These are phyloP conservation scores for Microplitis manilae DNA, from an alignment of 2,888 invertebrate species.

Conservation along the genomic window DNA sequence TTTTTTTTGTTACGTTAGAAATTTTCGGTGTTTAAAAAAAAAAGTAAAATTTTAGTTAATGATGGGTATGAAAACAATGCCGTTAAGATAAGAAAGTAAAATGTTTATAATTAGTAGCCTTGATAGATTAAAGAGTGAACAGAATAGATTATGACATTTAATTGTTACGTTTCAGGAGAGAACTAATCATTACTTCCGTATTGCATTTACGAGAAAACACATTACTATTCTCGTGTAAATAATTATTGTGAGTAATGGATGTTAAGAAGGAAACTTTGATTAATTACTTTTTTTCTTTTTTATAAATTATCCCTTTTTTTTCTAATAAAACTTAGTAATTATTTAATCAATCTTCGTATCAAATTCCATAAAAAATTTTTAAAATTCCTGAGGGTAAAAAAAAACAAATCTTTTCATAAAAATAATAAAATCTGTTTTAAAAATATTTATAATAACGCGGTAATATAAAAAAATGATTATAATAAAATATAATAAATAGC, in stretches of 20 bases:
- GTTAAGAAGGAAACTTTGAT: background rate
- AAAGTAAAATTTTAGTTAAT: background rate
- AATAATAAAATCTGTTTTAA: too few species aligned
- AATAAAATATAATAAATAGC: conserved; percentile 6
- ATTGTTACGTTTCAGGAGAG: background rate
- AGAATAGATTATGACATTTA: background rate
- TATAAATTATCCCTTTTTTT: background rate
- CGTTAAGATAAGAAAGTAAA: background rate
- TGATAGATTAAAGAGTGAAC: background rate
- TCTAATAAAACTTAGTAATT: background rate
- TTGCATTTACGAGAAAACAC: background rate
- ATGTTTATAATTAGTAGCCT: background rate
- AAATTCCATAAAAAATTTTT: too few species aligned
- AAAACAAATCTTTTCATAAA: too few species aligned
- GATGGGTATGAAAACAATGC: background rate
- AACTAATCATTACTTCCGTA: background rate
- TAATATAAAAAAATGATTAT: background rate
- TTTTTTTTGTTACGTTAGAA: too few species aligned
- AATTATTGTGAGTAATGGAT: background rate
- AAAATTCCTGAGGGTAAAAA: too few species aligned
- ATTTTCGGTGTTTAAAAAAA: background rate
- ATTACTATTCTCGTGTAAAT: background rate
- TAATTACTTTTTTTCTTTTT: background rate
- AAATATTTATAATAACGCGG: too few species aligned
- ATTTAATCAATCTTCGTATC: too few species aligned